These are phyloP conservation scores for Galaxea fascicularis DNA, from an alignment of 92 coral and sea anemone species.

Conservation along the genomic window DNA sequence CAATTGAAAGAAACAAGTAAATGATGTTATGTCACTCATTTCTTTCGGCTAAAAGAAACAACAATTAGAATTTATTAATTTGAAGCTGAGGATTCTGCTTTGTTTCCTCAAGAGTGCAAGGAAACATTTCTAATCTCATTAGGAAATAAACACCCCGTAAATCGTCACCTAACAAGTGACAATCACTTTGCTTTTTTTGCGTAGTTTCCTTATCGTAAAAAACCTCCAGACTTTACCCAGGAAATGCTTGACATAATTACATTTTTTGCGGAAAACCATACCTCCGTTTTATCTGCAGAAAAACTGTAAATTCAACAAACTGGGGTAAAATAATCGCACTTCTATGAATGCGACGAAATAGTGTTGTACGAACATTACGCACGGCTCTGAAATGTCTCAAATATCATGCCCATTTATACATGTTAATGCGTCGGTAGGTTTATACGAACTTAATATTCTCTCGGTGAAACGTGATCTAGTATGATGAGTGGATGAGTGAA, in stretches of 20 bases:
- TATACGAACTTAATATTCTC: not conserved
- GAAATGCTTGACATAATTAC: constrained; percentile 25
- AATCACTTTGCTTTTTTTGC: constrained; percentile 14
- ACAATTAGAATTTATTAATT: no score
- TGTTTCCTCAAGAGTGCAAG: not conserved
- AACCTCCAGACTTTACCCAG: constrained; percentile 13
- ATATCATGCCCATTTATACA: no score
- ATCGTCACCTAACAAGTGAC: constrained; percentile 7
- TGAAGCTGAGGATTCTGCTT: not conserved
- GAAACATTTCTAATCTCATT: not conserved
- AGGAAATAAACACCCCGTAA: constrained; percentile 9
- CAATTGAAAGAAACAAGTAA: no score
- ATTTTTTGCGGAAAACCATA: constrained; percentile 1
- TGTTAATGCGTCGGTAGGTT: not conserved
- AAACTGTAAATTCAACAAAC: constrained; percentile 6
- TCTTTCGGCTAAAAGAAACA: no score
- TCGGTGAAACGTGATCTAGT: not conserved
- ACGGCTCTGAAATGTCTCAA: not conserved
- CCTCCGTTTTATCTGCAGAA: not conserved
- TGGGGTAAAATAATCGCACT: not conserved
- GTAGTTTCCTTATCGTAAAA: constrained; percentile 15
- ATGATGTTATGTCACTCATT: no score
- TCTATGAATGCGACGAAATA: not conserved
- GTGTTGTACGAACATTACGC: not conserved
- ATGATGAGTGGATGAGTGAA: constrained; percentile 28